phyloP scores from a whole-genome alignment of 2,113 vertebrate genomes.

The Eptesicus fuscus region DNA sequence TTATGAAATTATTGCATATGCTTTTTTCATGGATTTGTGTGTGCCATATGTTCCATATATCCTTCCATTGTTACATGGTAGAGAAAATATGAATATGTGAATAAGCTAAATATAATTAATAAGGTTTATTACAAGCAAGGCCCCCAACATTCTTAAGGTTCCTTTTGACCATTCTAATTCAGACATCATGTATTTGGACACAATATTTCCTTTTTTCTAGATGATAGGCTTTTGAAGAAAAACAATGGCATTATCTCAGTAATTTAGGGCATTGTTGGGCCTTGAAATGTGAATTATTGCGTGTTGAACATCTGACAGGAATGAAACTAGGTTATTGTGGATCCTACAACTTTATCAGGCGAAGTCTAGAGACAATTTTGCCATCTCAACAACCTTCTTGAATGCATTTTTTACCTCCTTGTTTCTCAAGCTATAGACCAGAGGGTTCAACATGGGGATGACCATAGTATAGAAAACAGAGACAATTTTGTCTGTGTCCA shows the following conservation, averaged over 20 bases:
- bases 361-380: neutral
- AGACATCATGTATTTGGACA: neutral
- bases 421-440: constrained; percentile 47
- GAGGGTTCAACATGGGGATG: constrained; percentile 12
- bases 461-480: neutral
- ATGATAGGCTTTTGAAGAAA: neutral
- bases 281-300: neutral
- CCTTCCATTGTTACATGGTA: neutral
- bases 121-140: neutral
- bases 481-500: constrained; percentile 10
- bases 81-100: neutral
- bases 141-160: too few relatives aligned
- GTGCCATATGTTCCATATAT: neutral
- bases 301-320: neutral
- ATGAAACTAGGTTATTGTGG: neutral
- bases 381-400: neutral
- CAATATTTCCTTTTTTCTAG: neutral
- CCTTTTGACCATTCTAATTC: neutral
- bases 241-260: neutral
- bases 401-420: constrained; percentile 25
- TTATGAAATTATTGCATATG: neutral
- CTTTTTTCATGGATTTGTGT: neutral
- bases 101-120: neutral
- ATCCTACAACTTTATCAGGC: neutral
- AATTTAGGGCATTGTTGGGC: neutral